These are phyloP conservation scores for Lithophane socia DNA, from an alignment of 2,888 invertebrate species.

Conservation along the genomic window DNA sequence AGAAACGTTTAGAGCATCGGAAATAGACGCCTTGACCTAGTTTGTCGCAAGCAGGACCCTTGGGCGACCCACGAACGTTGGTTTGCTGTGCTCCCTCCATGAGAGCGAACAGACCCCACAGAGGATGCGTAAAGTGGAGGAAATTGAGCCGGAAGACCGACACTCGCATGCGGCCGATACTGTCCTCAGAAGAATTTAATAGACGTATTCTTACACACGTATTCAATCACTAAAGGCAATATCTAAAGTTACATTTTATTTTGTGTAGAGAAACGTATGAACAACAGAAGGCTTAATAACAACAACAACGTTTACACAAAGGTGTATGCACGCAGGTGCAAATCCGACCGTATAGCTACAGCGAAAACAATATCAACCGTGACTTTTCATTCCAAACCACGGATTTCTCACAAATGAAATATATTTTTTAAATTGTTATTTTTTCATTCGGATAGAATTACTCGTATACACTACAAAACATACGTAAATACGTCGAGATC, in stretches of 20 bases:
- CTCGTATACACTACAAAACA: constrained; percentile 65
- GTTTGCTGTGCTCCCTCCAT: constrained; percentile 60
- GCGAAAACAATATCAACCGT: constrained; percentile 43
- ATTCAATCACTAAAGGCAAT: constrained; percentile 47
- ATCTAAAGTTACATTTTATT: background rate
- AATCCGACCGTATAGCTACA: constrained; percentile 33
- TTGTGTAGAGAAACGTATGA: background rate
- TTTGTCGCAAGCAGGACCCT: constrained; percentile 60
- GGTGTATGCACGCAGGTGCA: constrained; percentile 23
- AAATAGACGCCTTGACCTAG: constrained; percentile 68
- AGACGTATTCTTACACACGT: constrained; percentile 40
- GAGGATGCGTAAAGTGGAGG: constrained; percentile 68
- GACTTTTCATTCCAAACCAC: constrained; percentile 44
- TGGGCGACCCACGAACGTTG: constrained; percentile 52
- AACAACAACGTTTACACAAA: constrained; percentile 10
- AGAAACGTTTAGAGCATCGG: constrained; percentile 59
- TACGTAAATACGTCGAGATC: constrained; percentile 81
- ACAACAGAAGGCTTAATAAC: background rate
- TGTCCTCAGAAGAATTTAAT: constrained; percentile 57
- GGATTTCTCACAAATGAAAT: constrained; percentile 43
- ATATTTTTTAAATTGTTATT: constrained; percentile 47
- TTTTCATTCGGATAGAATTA: constrained; percentile 43
- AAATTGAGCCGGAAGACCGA: constrained; percentile 68
- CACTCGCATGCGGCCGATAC: constrained; percentile 53
- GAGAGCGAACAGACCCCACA: constrained; percentile 51